A percentile compares a stretch with the other conserved stretches of the same genome.
phyloP scores from a whole-genome alignment of 2,113 vertebrate species.

The Nipponia nippon region DNA sequence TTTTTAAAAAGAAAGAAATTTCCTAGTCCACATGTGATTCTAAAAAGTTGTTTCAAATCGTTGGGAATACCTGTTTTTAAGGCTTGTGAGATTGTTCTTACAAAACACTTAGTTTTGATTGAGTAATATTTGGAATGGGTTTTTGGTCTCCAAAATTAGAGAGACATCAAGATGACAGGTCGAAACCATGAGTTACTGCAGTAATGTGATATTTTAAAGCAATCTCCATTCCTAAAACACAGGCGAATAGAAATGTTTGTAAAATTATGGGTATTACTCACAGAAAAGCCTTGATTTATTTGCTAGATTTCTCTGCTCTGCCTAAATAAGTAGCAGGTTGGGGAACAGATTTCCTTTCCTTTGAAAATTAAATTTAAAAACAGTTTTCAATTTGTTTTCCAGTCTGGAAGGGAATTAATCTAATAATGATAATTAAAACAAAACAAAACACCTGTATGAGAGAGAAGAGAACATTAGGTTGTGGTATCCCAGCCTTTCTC shows the following conservation, averaged over 20 bases:
- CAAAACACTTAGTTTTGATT: not conserved
- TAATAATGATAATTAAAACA: not conserved
- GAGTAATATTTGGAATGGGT: conserved; percentile 19
- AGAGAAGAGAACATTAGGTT: not conserved
- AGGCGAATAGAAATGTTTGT: not conserved
- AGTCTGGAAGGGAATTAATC: not conserved
- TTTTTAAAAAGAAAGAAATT: conserved; percentile 17
- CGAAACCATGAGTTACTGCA: conserved; percentile 8
- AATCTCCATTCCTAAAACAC: conserved; percentile 9
- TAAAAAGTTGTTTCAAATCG: not conserved
- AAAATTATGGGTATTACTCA: not conserved
- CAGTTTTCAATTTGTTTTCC: not conserved
- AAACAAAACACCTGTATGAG: not conserved
- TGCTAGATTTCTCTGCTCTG: conserved; percentile 1
- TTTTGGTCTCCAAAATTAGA: conserved; percentile 24
- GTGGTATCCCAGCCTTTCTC: not conserved
- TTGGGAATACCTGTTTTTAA: conserved; percentile 2
- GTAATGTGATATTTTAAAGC: conserved; percentile 6
- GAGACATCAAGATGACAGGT: not conserved
- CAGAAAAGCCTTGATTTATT: not conserved
- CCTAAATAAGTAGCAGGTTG: not conserved
- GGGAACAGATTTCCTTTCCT: not conserved
- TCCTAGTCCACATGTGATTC: not conserved
- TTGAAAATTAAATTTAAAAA: not conserved
- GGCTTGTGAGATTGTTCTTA: conserved; percentile 11